Percentiles rank a stretch among this genome's conserved stretches.
These are phyloP conservation scores for Centruroides sculpturatus DNA, from an alignment of 1,140 invertebrate species.

Conservation along the genomic window DNA sequence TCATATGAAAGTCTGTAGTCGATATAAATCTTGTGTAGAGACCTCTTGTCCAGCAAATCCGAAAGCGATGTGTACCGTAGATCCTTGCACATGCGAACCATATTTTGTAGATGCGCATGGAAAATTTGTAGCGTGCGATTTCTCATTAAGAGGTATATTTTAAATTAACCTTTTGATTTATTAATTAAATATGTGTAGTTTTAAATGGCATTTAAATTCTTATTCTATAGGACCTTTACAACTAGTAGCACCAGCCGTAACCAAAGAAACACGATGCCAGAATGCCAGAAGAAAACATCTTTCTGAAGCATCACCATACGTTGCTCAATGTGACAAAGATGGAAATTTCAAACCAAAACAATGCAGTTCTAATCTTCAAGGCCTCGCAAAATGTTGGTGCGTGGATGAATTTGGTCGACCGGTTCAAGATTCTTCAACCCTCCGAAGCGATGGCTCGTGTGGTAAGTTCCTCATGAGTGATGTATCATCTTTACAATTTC, in stretches of 20 bases:
- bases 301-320: conserved; percentile 32
- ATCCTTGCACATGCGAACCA: conserved; percentile 30
- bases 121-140: conserved; percentile 11
- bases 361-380: conserved; percentile 42
- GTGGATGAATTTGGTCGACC: conserved; percentile 28
- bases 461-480: too few relatives aligned
- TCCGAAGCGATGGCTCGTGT: not conserved
- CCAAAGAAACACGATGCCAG: not conserved
- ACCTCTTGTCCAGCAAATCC: conserved; percentile 24
- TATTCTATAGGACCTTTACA: too few relatives aligned
- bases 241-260: not conserved
- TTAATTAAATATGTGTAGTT: too few relatives aligned
- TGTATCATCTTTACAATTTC: too few relatives aligned
- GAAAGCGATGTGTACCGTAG: conserved; percentile 27
- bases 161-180: too few relatives aligned
- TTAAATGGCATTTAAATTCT: too few relatives aligned
- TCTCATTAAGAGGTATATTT: too few relatives aligned
- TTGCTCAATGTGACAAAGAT: conserved; percentile 54
- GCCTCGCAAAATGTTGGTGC: conserved; percentile 72
- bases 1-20: conserved; percentile 21
- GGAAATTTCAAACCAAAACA: conserved; percentile 54
- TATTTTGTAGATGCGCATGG: conserved; percentile 23
- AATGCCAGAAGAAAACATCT: not conserved
- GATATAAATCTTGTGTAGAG: conserved; percentile 24
- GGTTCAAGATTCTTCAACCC: not conserved